Conservation (phyloP, 2,797 vertebrate species). For the Parotocinclus haroldoi region DNA sequence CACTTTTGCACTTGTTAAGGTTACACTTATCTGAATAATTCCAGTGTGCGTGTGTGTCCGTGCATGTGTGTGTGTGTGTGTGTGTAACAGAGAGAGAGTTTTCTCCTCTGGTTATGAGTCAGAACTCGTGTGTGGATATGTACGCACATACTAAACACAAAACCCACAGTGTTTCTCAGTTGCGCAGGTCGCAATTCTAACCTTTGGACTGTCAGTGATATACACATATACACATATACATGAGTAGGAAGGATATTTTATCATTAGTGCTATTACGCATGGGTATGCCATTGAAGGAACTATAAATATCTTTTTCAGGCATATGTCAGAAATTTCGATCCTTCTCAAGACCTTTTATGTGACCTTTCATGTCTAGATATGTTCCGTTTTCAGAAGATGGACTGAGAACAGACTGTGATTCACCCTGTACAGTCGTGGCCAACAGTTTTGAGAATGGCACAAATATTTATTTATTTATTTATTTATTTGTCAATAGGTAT, state of each 20-base stretch:
- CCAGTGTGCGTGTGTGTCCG: slow-evolving; percentile 49
- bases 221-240: slow-evolving; percentile 2
- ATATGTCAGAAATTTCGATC: background rate
- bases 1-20: slow-evolving; percentile 18
- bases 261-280: background rate
- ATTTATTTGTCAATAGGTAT: too few species aligned
- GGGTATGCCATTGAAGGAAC: background rate
- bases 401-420: too few species aligned
- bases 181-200: slow-evolving; percentile 58
- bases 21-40: slow-evolving; percentile 58
- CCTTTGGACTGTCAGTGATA: slow-evolving; percentile 56
- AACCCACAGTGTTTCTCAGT: slow-evolving; percentile 63
- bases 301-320: too few species aligned
- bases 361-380: background rate
- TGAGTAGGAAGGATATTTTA: background rate
- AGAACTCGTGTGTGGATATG: slow-evolving; percentile 38
- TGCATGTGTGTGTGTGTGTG: slow-evolving; percentile 44
- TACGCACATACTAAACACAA: slow-evolving; percentile 59
- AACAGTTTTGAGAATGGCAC: too few species aligned
- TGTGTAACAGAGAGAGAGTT: slow-evolving; percentile 40
- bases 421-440: too few species aligned
- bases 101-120: slow-evolving; percentile 69
- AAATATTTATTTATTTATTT: too few species aligned
- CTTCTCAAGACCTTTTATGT: background rate
- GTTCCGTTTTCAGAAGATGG: too few species aligned